Base-by-base conservation (phyloP, 2,888 invertebrate species). In the Cephus nigrinus region DNA sequence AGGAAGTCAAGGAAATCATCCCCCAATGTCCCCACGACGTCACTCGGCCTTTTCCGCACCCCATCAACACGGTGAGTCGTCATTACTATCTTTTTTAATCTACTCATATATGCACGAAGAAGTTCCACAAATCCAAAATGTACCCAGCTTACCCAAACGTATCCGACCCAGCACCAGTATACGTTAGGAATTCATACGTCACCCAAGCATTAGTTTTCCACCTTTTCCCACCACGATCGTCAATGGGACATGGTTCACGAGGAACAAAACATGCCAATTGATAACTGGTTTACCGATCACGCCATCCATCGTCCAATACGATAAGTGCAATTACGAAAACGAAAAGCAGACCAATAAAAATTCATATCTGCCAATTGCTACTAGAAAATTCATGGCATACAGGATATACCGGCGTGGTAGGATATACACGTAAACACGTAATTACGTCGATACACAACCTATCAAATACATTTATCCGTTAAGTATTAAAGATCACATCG, bases 51-150 rank as follows among this genome's bases (percentile, higher is more conserved):
- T 91, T 82, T 91, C 92, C 80, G 92, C 94, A 34, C 94, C 95
- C 86, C 93, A 92, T 84, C 94, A 93, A 87, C 93, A 94, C 91
- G 94, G 94, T 94, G 90, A 92, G 90, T 88, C 76, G 83, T 77
- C 11, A 33, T 15, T 9, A 32, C 4, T 15, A 33, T 31, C 4
- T 31, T 71, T 33, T 71, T 3, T 4, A 71, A 3, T 31, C 11
- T 12, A 71, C 23, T 55, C 9, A 23, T 55, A 55, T 55, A 9
- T 55, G 2, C 9, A 55, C 9, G 9, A 55, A 55, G 23, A 23
- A 15, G 23, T 0, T 23, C 5, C 23, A 55, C 9, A 55, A 55
- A 55, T 55, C 9, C 15, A 55, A 55, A 55, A 23, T 23, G 40
- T 55, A 23, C 23, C 40, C 23, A 5, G 40, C 2, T 5, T 55